phyloP scores from a whole-genome alignment of 2,797 vertebrate genomes.

The Sebastes melanostomus region DNA sequence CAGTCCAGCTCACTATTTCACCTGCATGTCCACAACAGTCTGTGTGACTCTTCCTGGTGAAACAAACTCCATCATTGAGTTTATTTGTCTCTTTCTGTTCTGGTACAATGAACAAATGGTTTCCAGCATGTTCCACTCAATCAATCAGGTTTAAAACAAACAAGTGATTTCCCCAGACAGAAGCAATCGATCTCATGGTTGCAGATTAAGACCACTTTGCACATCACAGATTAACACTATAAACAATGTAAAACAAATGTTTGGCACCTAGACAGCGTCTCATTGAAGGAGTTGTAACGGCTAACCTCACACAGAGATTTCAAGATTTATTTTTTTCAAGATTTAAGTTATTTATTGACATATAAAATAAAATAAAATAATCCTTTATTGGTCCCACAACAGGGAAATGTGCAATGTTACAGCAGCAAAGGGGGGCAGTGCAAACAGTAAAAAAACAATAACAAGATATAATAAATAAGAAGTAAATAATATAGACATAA shows the following conservation, averaged over 20 bases:
- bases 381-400: no score
- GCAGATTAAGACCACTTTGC: neutral
- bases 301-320: neutral
- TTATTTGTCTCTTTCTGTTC: neutral
- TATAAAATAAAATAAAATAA: no score
- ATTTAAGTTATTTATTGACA: neutral
- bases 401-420: no score
- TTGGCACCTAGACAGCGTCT: neutral
- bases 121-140: neutral
- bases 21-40: neutral
- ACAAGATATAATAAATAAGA: no score
- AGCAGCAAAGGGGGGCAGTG: no score
- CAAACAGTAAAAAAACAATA: no score
- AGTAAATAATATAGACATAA: rapidly evolving
- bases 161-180: neutral
- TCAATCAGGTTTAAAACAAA: neutral
- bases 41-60: neutral
- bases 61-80: neutral
- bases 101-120: neutral
- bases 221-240: neutral
- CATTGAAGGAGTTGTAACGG: neutral
- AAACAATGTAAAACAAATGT: neutral
- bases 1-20: slow-evolving; percentile 1
- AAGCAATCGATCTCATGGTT: neutral
- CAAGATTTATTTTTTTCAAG: neutral